Evolutionary conservation across 2,113 vertebrate species (phyloP), one percentile per base, ranked within the genome.

Genomic region (Bagarius yarrelli): DNA sequence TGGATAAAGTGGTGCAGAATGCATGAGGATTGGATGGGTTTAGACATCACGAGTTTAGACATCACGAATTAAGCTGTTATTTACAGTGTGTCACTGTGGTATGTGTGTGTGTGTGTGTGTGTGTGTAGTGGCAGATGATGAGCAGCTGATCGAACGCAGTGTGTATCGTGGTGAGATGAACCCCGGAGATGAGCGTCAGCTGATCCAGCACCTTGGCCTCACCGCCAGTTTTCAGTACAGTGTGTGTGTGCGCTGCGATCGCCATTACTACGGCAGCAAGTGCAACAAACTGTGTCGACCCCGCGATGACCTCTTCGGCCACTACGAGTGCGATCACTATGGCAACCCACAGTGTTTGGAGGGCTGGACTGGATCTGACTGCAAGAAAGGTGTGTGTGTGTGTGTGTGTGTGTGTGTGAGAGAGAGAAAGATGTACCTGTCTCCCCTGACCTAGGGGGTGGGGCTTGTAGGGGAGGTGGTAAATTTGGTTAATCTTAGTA

Each of bases 211-310:
- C 60, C 93, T 94, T n/a, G 94, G 94, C 34, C 85, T 84, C 1
- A 89, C 92, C 44, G 93, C 94, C 13, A 92, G 92, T 61, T 90
- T 99, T 67, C 93, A 95, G 88, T 95, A 95, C 86, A 94, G 92
- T 78, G 90, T 99, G 83, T 93, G 96, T 0, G 96, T 98, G 16
- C 95, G 94, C 85, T 99, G 97, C 1, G 93, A 95, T 0, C 95
- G 95, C 59, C 89, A 97, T 86, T 98, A 99, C 92, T 99, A 98
- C 81, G 94, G 97, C 69, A 86, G 88, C 69, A 93, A 95, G 86
- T 98, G 97, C 92, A 99, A 97, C 93, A 96, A 95, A 81, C 95
- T 97, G 34, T 99, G 97, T 83, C 92, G 96, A 1, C 97, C 96
- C 0, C 93, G 97, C 0, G 89, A 96, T 19, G 97, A 99, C 91